phyloP scores from a whole-genome alignment of 2,888 invertebrate genomes.

The Autographa pulchrina region DNA sequence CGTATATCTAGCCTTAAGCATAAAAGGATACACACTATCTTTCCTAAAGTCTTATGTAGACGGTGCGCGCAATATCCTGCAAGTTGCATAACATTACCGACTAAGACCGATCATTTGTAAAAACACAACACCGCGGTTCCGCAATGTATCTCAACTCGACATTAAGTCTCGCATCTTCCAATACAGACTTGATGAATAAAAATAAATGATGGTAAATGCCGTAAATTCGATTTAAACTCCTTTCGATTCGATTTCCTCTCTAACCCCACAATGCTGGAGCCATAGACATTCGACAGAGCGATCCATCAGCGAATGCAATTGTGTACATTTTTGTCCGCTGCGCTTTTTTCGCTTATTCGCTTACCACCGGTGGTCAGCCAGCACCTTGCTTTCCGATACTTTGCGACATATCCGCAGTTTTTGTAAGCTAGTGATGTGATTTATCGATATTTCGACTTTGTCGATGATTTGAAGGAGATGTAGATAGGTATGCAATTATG shows the following conservation, averaged over 20 bases:
- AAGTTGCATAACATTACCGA: too few relatives aligned
- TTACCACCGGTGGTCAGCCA: conserved; percentile 83
- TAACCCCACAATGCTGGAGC: conserved; percentile 31
- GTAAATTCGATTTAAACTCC: neutral
- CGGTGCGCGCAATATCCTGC: too few relatives aligned
- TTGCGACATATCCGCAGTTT: conserved; percentile 77
- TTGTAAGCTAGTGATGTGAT: conserved; percentile 68
- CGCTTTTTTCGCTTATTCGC: conserved; percentile 61
- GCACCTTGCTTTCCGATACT: conserved; percentile 75
- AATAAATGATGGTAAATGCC: neutral
- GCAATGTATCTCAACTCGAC: too few relatives aligned
- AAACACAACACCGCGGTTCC: too few relatives aligned
- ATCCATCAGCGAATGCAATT: conserved; percentile 85
- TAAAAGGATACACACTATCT: too few relatives aligned
- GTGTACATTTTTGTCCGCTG: conserved; percentile 69
- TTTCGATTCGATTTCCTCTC: too few relatives aligned
- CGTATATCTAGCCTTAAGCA: too few relatives aligned
- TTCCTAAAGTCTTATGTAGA: too few relatives aligned
- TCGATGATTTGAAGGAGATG: conserved; percentile 16
- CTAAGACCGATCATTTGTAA: too few relatives aligned
- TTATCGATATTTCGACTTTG: conserved; percentile 27
- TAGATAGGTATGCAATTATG: too few relatives aligned
- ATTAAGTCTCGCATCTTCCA: too few relatives aligned
- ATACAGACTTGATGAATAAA: neutral
- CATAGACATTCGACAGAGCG: conserved; percentile 54